Percentiles rank a stretch among this genome's conserved stretches.
These are phyloP conservation scores for Clarias pachynema DNA, from an alignment of 2,797 vertebrate species.

Conservation along the genomic window DNA sequence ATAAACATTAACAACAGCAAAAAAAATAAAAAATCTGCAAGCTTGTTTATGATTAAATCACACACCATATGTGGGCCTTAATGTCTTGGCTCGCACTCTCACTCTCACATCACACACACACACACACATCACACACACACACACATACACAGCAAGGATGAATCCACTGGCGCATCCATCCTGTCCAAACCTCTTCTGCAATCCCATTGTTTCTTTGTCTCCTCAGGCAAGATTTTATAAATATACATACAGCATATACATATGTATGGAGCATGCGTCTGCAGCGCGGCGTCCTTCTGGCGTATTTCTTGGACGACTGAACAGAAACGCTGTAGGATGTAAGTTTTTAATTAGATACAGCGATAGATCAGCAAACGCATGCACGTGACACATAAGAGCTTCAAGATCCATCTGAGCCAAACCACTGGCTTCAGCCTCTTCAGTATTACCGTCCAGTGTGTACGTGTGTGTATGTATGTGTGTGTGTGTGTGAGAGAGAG, in stretches of 20 bases:
- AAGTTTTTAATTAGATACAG: conserved; percentile 45
- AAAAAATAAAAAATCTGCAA: conserved; percentile 1
- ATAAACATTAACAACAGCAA: not conserved
- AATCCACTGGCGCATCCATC: not conserved
- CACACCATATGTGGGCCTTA: conserved; percentile 26
- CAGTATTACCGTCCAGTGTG: conserved; percentile 9
- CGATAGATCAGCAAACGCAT: conserved; percentile 46
- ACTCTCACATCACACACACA: conserved; percentile 13
- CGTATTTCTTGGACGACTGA: not conserved
- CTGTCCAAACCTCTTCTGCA: conserved; percentile 8
- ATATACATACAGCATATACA: not conserved
- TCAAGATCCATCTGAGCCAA: conserved; percentile 17
- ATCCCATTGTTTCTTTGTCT: not conserved
- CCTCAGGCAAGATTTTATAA: not conserved
- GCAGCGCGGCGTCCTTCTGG: not conserved
- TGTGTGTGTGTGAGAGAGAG: not conserved
- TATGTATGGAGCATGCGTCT: not conserved
- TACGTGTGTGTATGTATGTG: not conserved
- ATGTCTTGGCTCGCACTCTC: conserved; percentile 16
- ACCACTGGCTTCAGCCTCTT: not conserved
- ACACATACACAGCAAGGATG: conserved; percentile 16
- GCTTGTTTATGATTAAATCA: conserved; percentile 27
- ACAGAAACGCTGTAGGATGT: conserved; percentile 32
- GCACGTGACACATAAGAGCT: conserved; percentile 39
- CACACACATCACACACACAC: not conserved